These are phyloP conservation scores for Notospermus geniculatus DNA, from an alignment of 1,140 invertebrate species.

Conservation along the genomic window DNA sequence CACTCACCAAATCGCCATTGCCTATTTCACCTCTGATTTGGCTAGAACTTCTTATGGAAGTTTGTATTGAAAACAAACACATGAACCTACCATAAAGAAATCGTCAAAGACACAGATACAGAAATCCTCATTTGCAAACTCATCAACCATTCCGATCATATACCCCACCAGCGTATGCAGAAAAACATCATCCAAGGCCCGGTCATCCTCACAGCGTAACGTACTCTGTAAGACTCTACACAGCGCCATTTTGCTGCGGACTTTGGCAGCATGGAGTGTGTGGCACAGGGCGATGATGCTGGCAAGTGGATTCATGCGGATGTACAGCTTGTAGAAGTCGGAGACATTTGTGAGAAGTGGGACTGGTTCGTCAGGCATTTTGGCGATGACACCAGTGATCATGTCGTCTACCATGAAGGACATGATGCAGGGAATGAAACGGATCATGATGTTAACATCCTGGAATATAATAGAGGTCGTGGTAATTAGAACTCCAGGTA, in stretches of 20 bases:
- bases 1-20: too few relatives aligned
- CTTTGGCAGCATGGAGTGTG: slow-evolving; percentile 67
- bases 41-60: too few relatives aligned
- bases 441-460: slow-evolving; percentile 88
- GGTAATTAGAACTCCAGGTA: too few relatives aligned
- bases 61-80: neutral
- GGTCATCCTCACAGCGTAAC: slow-evolving; percentile 84
- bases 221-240: slow-evolving; percentile 84
- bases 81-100: slow-evolving; percentile 74
- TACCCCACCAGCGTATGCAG: slow-evolving; percentile 84
- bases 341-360: slow-evolving; percentile 72
- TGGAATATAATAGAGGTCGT: slow-evolving; percentile 21
- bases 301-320: slow-evolving; percentile 64
- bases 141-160: slow-evolving; percentile 84
- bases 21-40: too few relatives aligned
- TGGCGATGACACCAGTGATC: slow-evolving; percentile 79
- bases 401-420: slow-evolving; percentile 96
- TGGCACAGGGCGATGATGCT: slow-evolving; percentile 95
- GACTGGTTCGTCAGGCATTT: slow-evolving; percentile 88
- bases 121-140: slow-evolving; percentile 91
- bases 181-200: slow-evolving; percentile 93
- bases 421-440: slow-evolving; percentile 91
- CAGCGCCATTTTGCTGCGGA: slow-evolving; percentile 68
- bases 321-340: slow-evolving; percentile 40
- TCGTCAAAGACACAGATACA: slow-evolving; percentile 95